Base-by-base conservation (phyloP, 2,888 invertebrate species). In the Agrilus mali region DNA sequence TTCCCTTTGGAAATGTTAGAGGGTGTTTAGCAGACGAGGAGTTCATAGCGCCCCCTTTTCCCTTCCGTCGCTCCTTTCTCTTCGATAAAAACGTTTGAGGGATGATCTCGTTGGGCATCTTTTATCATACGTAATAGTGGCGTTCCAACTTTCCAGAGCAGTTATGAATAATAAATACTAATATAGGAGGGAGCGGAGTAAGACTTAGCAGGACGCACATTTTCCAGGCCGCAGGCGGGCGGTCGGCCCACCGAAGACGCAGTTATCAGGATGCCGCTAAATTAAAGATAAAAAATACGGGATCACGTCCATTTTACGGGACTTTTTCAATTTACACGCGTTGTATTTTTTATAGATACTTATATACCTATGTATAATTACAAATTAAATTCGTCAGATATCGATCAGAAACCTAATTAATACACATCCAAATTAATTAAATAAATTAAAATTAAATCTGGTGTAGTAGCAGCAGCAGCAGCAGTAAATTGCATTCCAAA, bases 251-350 rank as follows among this genome's bases (percentile, higher is more conserved):
- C 49, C 57, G 53, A 53, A 54, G 52, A 51, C 50, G 54, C 55
- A 59, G 62, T 65, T 66, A 65, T 66, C 66, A 65, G 61, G 53
- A 52, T 55, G 55, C 60, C 62, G 62, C 64, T 66, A 65, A 66
- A 66, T 66, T 66, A 65, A 64, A 66, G 65, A 66, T 65, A 65
- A 66, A 65, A 63, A 62, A 64, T 65, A 65, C 61, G 63, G 63
- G 62, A 64, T 63, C 64, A 65, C 64, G 64, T 64, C 60, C 63
- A 60, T 63, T 65, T 60, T 60, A 56, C 60, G 59, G 56, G 59
- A 64, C 62, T 65, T 63, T 64, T 65, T 65, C 64, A 65, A 66
- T 65, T 65, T 64, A 60, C 64, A 63, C 63, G 60, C 56, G 47
- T 50, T 46, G 41, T 36, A 27, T 27, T n/a, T n/a, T n/a, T n/a